Conservation (phyloP, 2,797 vertebrate genomes). For the Distichodus sexfasciatus region DNA sequence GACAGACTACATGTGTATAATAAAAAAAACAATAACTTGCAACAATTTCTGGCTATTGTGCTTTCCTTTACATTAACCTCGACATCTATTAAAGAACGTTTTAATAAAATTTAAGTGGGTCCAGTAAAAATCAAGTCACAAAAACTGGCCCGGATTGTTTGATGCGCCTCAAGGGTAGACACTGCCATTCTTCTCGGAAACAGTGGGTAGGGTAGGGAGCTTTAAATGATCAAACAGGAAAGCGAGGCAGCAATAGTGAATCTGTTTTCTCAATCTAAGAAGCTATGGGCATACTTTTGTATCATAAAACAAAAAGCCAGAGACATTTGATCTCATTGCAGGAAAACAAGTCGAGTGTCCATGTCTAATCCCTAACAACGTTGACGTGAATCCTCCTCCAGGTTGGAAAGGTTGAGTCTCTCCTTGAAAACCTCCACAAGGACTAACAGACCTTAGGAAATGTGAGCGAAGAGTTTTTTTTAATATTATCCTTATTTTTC, state of each 20-base stretch:
- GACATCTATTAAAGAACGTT: too few species aligned
- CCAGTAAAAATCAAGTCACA: too few species aligned
- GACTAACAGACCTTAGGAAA: neutral
- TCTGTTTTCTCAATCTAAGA: conserved; percentile 22
- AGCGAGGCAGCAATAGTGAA: neutral
- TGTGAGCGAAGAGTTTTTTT: neutral
- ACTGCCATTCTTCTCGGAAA: too few species aligned
- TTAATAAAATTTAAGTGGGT: too few species aligned
- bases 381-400: conserved; percentile 1
- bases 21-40: too few species aligned
- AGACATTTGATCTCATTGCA: conserved; percentile 3
- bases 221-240: neutral
- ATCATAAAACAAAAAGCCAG: neutral
- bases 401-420: neutral
- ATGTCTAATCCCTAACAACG: conserved; percentile 25
- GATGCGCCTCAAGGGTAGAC: too few species aligned
- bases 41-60: too few species aligned
- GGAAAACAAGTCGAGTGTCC: neutral
- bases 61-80: too few species aligned
- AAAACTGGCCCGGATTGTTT: too few species aligned
- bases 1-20: too few species aligned
- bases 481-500: too few species aligned
- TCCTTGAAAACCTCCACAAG: neutral
- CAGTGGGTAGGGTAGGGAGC: too few species aligned
- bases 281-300: neutral